A percentile compares a stretch with the other conserved stretches of the same genome.
phyloP scores from a whole-genome alignment of 2,888 invertebrate species.

The Pandemis corylana region DNA sequence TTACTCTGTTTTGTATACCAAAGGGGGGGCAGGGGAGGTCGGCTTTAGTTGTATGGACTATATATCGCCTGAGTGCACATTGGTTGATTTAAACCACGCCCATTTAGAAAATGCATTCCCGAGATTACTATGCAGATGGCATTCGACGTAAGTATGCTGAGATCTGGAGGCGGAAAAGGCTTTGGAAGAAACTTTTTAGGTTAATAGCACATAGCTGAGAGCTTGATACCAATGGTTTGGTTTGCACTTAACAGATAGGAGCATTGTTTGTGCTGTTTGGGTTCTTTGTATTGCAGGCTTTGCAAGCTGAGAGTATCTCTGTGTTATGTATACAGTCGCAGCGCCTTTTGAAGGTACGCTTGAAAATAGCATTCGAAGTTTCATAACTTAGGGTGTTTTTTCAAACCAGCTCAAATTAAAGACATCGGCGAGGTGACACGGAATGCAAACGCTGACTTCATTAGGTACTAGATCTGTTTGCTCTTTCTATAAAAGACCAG shows the following conservation, averaged over 20 bases:
- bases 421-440: no score
- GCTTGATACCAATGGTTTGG: conserved; percentile 42
- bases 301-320: background rate
- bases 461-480: no score
- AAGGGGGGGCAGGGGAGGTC: conserved; percentile 58
- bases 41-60: conserved; percentile 66
- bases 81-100: conserved; percentile 83
- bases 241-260: conserved; percentile 29
- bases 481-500: no score
- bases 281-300: background rate
- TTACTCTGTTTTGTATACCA: conserved; percentile 51
- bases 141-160: conserved; percentile 64
- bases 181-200: conserved; percentile 64
- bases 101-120: conserved; percentile 81
- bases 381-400: no score
- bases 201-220: conserved; percentile 57
- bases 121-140: conserved; percentile 82
- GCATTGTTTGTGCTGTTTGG: background rate
- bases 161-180: conserved; percentile 58
- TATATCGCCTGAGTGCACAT: conserved; percentile 84
- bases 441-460: no score
- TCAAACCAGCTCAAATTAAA: no score
- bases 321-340: background rate
- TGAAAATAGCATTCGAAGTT: no score
- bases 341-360: no score